Evolutionary conservation across 2,888 invertebrate species (phyloP).

Genomic region (Celastrina argiolus): DNA sequence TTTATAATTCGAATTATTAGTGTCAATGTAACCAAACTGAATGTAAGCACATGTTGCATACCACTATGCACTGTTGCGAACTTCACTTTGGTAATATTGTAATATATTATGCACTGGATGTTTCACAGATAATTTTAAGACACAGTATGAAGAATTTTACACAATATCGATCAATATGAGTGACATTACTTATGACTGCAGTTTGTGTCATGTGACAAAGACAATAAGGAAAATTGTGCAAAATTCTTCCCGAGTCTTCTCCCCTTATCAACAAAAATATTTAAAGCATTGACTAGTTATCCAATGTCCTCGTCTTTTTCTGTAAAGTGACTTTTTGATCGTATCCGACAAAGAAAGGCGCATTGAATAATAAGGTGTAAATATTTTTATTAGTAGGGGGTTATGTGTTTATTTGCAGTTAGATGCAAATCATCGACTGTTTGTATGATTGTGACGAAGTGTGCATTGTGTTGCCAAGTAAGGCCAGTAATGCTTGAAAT

Average conservation of each 20-base stretch:
- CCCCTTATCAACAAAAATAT: not conserved
- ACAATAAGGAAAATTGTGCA: not conserved
- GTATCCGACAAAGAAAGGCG: too few relatives aligned
- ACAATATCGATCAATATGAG: not conserved
- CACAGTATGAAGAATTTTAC: conserved; percentile 9
- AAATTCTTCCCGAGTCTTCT: not conserved
- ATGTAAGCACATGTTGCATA: not conserved
- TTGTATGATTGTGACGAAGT: not conserved
- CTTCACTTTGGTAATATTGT: not conserved
- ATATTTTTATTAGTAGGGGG: too few relatives aligned
- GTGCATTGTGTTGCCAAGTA: conserved; percentile 41
- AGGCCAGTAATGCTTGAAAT: conserved; percentile 37
- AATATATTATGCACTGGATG: not conserved
- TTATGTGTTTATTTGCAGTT: too few relatives aligned
- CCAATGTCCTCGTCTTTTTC: too few relatives aligned
- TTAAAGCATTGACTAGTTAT: too few relatives aligned
- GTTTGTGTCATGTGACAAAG: not conserved
- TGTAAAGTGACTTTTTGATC: too few relatives aligned
- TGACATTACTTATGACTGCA: not conserved
- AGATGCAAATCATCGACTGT: not conserved
- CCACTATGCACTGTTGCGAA: not conserved
- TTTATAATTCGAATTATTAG: conserved; percentile 7
- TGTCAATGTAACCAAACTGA: not conserved
- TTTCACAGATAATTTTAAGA: not conserved
- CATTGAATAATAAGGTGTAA: too few relatives aligned